Conservation (phyloP, 1,140 invertebrate species). For the Rhagoletis pomonella region DNA sequence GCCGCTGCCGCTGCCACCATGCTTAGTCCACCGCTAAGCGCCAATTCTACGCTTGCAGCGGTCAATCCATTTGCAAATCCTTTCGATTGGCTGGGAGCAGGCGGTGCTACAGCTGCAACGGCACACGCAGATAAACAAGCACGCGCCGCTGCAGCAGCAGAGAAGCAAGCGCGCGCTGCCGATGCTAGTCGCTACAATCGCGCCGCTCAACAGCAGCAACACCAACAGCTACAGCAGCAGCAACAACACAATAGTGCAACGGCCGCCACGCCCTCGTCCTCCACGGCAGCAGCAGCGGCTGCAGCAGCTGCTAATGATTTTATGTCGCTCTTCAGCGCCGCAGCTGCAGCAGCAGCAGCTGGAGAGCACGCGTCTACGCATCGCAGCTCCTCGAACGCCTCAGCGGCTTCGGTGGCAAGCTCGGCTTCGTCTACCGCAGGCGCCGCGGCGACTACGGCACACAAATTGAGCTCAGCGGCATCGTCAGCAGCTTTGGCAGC, state of each 20-base stretch:
- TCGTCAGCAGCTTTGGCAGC: conserved; percentile 51
- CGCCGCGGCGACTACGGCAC: not conserved
- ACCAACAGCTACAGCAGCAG: conserved; percentile 36
- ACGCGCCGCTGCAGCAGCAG: conserved; percentile 54
- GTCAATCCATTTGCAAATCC: conserved; percentile 57
- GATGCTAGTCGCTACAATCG: conserved; percentile 37
- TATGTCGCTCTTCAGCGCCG: conserved; percentile 61
- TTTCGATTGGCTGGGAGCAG: conserved; percentile 55
- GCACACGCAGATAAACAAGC: conserved; percentile 34
- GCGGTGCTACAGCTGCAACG: conserved; percentile 47
- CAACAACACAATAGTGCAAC: conserved; percentile 23
- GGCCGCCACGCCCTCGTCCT: conserved; percentile 3
- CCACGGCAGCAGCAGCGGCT: conserved; percentile 57
- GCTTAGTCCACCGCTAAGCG: conserved; percentile 66
- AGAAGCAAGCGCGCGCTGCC: not conserved
- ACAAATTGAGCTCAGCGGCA: conserved; percentile 15
- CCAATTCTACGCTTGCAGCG: conserved; percentile 53
- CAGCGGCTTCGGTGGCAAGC: conserved; percentile 51
- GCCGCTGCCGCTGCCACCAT: conserved; percentile 62
- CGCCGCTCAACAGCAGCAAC: conserved; percentile 21
- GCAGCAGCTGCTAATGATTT: conserved; percentile 63
- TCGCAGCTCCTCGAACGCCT: conserved; percentile 52
- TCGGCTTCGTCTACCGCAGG: conserved; percentile 49
- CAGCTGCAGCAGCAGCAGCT: conserved; percentile 61
- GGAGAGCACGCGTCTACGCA: conserved; percentile 17